Conservation (phyloP, 2,888 invertebrate genomes). For the Lottia gigantea region DNA sequence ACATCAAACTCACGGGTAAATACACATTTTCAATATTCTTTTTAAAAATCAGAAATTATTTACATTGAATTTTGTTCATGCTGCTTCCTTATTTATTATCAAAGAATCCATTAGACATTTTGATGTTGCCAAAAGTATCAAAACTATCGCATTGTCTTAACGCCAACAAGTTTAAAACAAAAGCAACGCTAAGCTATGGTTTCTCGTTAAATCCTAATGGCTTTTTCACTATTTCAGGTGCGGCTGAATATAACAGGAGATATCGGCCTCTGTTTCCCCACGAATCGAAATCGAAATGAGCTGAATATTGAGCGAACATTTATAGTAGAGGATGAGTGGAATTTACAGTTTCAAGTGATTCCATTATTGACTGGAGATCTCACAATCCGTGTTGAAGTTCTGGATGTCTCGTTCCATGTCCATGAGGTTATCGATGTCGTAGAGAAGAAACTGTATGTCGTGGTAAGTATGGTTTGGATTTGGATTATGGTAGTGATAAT, state of each 20-base stretch:
- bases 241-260: slow-evolving; percentile 20
- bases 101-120: too few relatives aligned
- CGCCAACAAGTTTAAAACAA: too few relatives aligned
- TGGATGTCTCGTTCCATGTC: slow-evolving; percentile 9
- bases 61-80: too few relatives aligned
- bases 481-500: too few relatives aligned
- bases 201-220: too few relatives aligned
- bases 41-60: too few relatives aligned
- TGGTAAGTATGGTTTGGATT: slow-evolving; percentile 22
- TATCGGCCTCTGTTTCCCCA: slow-evolving; percentile 27
- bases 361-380: slow-evolving; percentile 28
- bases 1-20: not conserved
- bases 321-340: not conserved
- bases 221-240: too few relatives aligned
- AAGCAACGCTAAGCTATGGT: too few relatives aligned
- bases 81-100: too few relatives aligned
- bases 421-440: slow-evolving; percentile 24
- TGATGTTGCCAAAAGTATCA: too few relatives aligned
- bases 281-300: not conserved
- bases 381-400: slow-evolving; percentile 13
- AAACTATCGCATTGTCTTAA: too few relatives aligned
- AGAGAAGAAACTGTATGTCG: slow-evolving; percentile 28
- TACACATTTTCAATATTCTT: too few relatives aligned
- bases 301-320: not conserved
- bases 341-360: slow-evolving; percentile 20